Percentiles rank a stretch among this genome's conserved stretches.
Evolutionary conservation across 2,888 invertebrate genomes (phyloP).

Genomic region (Gryllus longicercus): DNA sequence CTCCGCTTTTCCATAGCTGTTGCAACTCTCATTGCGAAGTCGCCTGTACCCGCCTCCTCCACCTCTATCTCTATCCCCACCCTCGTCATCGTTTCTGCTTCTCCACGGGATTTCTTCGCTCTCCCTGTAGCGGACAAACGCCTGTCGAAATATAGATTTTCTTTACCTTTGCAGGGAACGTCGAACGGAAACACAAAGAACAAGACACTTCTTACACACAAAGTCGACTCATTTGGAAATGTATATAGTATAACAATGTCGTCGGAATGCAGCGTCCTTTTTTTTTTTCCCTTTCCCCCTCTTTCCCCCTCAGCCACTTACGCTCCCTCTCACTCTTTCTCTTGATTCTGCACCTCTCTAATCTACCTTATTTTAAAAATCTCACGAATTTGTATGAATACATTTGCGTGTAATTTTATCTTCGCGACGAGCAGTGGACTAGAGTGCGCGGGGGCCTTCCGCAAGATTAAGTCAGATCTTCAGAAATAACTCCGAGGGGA

Average conservation of each 20-base stretch:
- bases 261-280: neutral
- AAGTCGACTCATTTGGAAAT: slow-evolving; percentile 17
- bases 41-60: too few relatives aligned
- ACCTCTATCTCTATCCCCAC: too few relatives aligned
- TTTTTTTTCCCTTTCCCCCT: neutral
- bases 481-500: slow-evolving; percentile 1
- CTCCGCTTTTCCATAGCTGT: too few relatives aligned
- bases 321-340: neutral
- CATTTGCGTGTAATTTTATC: slow-evolving; percentile 17
- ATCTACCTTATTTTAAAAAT: slow-evolving; percentile 8
- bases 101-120: too few relatives aligned
- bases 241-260: neutral
- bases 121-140: too few relatives aligned
- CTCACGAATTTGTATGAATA: slow-evolving; percentile 17
- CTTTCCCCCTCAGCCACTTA: neutral
- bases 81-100: too few relatives aligned
- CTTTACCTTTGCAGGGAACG: neutral
- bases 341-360: neutral
- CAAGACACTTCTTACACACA: neutral
- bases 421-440: neutral
- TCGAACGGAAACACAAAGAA: neutral
- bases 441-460: neutral
- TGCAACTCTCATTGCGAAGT: too few relatives aligned
- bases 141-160: neutral
- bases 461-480: slow-evolving; percentile 2